Conservation (phyloP, 2,113 vertebrate genomes). For the Garra rufa region DNA sequence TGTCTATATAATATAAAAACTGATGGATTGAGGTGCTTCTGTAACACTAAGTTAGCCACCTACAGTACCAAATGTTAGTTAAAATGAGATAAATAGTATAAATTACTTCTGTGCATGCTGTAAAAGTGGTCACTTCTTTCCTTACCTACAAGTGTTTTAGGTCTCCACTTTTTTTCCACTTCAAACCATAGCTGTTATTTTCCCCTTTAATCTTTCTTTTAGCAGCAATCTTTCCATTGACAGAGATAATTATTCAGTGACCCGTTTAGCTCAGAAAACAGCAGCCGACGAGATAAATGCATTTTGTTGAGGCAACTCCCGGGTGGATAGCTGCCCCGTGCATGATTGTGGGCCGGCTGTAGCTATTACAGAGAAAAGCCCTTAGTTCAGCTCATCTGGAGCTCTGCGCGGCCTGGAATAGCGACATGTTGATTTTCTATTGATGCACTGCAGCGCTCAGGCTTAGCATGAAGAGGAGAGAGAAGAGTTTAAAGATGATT, state of each 20-base stretch:
- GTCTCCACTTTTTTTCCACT: constrained; percentile 6
- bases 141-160: constrained; percentile 11
- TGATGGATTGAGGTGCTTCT: not conserved
- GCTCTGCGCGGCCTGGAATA: constrained; percentile 22
- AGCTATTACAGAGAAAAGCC: constrained; percentile 40
- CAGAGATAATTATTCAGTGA: constrained; percentile 48
- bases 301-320: constrained; percentile 33
- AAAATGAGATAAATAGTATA: not conserved
- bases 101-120: not conserved
- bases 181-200: not conserved
- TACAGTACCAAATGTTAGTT: not conserved
- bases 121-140: not conserved
- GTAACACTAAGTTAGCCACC: not conserved
- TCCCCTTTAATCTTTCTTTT: not conserved
- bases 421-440: constrained; percentile 50
- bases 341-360: not conserved
- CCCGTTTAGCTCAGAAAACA: constrained; percentile 36
- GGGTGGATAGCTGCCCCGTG: not conserved
- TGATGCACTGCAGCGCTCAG: constrained; percentile 17
- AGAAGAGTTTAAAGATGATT: constrained; percentile 40
- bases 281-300: constrained; percentile 28
- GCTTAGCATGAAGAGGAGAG: constrained; percentile 24
- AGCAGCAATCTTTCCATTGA: constrained; percentile 17
- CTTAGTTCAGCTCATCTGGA: constrained; percentile 38
- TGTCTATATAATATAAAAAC: too few species aligned